Percentiles rank a stretch among this genome's conserved stretches.
These are phyloP conservation scores for Lottia scabra DNA, from an alignment of 2,888 invertebrate genomes.

Conservation along the genomic window DNA sequence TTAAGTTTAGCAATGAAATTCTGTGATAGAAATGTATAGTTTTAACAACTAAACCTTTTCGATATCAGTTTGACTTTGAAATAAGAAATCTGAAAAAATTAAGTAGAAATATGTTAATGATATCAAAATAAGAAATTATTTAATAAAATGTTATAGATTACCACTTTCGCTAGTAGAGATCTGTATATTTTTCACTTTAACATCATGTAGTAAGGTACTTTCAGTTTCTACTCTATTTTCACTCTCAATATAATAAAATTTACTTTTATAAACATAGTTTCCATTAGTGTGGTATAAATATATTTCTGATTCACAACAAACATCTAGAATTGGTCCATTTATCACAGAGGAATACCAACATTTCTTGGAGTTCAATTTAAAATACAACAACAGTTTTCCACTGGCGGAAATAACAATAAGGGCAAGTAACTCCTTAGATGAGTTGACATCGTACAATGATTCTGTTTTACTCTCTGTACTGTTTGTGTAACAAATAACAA, in stretches of 20 bases:
- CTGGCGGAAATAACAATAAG: not conserved
- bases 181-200: not conserved
- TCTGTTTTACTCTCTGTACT: not conserved
- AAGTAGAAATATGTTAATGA: too few species aligned
- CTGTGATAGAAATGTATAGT: too few species aligned
- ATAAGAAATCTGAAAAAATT: too few species aligned
- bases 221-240: not conserved
- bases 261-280: not conserved
- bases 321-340: not conserved
- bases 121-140: too few species aligned
- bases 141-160: too few species aligned
- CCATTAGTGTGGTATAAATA: not conserved
- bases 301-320: not conserved
- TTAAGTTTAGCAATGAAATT: too few species aligned
- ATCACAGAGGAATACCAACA: not conserved
- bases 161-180: too few species aligned
- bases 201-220: not conserved
- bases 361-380: not conserved
- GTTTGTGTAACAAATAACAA: not conserved
- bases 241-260: slow-evolving; percentile 2
- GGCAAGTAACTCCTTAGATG: not conserved
- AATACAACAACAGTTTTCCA: not conserved
- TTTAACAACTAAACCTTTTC: too few species aligned
- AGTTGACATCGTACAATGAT: not conserved
- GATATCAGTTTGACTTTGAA: too few species aligned